Conservation (phyloP, 2,888 invertebrate species). For the Nomada lathburiana region DNA sequence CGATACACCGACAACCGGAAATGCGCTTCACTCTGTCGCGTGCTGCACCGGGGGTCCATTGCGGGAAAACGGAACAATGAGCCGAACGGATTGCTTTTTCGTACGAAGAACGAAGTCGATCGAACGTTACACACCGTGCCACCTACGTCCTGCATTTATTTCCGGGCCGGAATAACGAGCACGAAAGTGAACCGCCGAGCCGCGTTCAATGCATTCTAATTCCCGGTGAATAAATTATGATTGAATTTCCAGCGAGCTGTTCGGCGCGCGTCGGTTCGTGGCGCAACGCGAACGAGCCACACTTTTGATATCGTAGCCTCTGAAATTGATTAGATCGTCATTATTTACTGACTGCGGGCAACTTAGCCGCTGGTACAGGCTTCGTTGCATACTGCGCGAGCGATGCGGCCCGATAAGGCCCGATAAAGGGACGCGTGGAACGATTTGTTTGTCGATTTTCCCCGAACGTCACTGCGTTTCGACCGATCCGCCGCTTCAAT, state of each 20-base stretch:
- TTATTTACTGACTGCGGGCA: conserved; percentile 3
- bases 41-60: conserved; percentile 56
- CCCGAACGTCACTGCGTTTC: background rate
- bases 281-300: background rate
- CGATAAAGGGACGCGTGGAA: background rate
- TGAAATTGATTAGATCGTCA: background rate
- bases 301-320: background rate
- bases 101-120: conserved; percentile 55
- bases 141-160: conserved; percentile 16
- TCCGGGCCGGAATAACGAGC: conserved; percentile 32
- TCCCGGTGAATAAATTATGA: conserved; percentile 6
- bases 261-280: background rate
- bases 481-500: background rate
- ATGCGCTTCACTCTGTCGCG: conserved; percentile 58
- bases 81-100: conserved; percentile 48
- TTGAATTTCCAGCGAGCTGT: conserved; percentile 1
- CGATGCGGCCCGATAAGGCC: background rate
- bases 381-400: background rate
- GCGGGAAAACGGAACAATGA: conserved; percentile 64
- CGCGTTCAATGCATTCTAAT: conserved; percentile 5
- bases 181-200: conserved; percentile 2
- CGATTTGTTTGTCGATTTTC: conserved; percentile 33
- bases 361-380: background rate
- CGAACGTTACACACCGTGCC: background rate
- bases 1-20: conserved; percentile 65